Conservation (phyloP, 2,888 invertebrate species). For the Elgonia sp. region DNA sequence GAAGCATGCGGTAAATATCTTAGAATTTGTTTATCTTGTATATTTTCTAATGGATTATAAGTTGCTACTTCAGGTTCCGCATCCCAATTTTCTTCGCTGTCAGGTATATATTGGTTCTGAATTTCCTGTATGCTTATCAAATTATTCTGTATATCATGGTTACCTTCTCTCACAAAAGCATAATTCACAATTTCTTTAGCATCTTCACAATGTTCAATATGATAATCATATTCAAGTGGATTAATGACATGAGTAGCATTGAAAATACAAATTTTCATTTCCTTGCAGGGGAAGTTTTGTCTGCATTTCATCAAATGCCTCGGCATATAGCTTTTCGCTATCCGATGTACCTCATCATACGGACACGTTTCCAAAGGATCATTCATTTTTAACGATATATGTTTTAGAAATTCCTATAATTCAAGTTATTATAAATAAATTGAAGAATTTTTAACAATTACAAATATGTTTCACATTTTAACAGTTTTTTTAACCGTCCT, state of each 20-base stretch:
- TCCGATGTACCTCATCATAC: slow-evolving; percentile 78
- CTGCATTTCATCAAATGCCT: slow-evolving; percentile 79
- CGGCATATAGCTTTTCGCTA: slow-evolving; percentile 77
- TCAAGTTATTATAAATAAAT: too few relatives aligned
- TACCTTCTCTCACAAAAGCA: slow-evolving; percentile 12
- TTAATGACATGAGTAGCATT: slow-evolving; percentile 79
- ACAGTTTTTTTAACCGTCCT: too few relatives aligned
- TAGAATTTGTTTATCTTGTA: slow-evolving; percentile 64
- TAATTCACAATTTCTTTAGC: slow-evolving; percentile 35
- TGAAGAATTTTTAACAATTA: too few relatives aligned
- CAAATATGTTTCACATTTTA: too few relatives aligned
- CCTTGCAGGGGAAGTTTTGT: slow-evolving; percentile 73
- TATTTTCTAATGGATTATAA: slow-evolving; percentile 76
- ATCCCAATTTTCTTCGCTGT: slow-evolving; percentile 64
- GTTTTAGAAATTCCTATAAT: too few relatives aligned
- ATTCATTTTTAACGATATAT: background rate
- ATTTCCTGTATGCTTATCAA: slow-evolving; percentile 23
- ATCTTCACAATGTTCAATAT: slow-evolving; percentile 47
- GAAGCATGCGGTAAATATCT: slow-evolving; percentile 66
- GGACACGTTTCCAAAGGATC: slow-evolving; percentile 80
- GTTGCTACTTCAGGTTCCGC: slow-evolving; percentile 57
- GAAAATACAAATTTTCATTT: slow-evolving; percentile 78
- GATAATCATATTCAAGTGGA: slow-evolving; percentile 7
- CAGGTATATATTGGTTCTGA: slow-evolving; percentile 45
- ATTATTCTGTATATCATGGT: background rate